Conservation (phyloP, 2,797 vertebrate species). For the Kryptopterus vitreolus region DNA sequence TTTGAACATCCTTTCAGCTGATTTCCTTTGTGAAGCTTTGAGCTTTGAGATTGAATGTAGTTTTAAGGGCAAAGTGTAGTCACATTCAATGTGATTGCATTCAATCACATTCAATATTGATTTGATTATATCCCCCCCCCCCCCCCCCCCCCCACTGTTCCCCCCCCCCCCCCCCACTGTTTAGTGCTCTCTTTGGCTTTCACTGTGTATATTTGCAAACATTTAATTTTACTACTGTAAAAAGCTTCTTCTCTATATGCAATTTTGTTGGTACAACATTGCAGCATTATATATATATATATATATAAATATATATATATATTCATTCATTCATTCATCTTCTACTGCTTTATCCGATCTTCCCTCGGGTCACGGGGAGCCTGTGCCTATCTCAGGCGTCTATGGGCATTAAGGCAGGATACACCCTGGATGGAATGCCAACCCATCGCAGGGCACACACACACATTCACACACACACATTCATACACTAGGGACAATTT, state of each 20-base stretch:
- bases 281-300: not conserved
- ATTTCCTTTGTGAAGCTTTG: not conserved
- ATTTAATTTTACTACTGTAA: not conserved
- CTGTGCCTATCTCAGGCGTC: too few relatives aligned
- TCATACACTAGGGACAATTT: too few relatives aligned
- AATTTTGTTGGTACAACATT: not conserved
- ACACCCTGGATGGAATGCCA: too few relatives aligned
- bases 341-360: too few relatives aligned
- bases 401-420: too few relatives aligned
- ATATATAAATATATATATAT: not conserved
- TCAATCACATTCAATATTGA: not conserved
- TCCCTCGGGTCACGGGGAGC: too few relatives aligned
- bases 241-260: not conserved
- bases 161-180: not conserved
- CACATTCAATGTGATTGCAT: not conserved
- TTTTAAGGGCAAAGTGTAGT: not conserved
- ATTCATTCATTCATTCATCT: too few relatives aligned
- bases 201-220: not conserved
- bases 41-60: not conserved
- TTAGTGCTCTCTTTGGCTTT: not conserved
- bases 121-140: not conserved
- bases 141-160: too few relatives aligned
- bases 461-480: too few relatives aligned
- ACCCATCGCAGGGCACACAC: too few relatives aligned
- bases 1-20: not conserved